Evolutionary conservation across 2,888 invertebrate genomes (phyloP).

Genomic region (Epistrophella euchroma): DNA sequence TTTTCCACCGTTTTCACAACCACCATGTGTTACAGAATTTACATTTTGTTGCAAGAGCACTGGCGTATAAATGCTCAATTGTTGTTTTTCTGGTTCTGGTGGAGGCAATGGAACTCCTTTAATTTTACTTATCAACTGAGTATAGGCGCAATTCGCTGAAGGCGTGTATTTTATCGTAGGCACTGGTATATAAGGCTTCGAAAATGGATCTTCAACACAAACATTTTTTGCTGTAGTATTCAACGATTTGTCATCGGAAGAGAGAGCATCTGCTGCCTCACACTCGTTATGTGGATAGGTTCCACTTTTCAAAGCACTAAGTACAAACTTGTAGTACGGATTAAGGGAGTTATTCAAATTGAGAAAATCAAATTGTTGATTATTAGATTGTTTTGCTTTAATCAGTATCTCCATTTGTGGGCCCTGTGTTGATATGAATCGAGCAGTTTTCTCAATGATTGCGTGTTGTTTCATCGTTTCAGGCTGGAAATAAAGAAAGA

Average conservation of each 20-base stretch:
- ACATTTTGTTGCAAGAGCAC: conserved; percentile 82
- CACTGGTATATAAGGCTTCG: conserved; percentile 82
- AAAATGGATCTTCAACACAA: conserved; percentile 58
- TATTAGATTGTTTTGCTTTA: conserved; percentile 97
- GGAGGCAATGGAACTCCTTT: conserved; percentile 86
- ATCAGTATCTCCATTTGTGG: conserved; percentile 99
- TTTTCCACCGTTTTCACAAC: conserved; percentile 48
- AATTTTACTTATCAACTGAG: conserved; percentile 93
- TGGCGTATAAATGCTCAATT: conserved; percentile 79
- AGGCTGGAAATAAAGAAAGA: conserved; percentile 87
- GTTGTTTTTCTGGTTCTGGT: conserved; percentile 68
- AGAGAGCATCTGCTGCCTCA: conserved; percentile 62
- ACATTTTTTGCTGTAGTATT: conserved; percentile 22
- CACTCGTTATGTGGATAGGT: conserved; percentile 85
- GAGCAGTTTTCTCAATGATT: conserved; percentile 97
- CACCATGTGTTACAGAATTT: conserved; percentile 78
- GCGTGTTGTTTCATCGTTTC: conserved; percentile 94
- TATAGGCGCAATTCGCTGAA: conserved; percentile 94
- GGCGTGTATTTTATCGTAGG: conserved; percentile 91
- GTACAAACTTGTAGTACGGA: conserved; percentile 93
- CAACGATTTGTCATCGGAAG: conserved; percentile 64
- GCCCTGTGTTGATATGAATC: conserved; percentile 95
- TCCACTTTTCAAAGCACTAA: conserved; percentile 88
- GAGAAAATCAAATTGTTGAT: conserved; percentile 96
- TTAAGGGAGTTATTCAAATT: conserved; percentile 93